A percentile compares a stretch with the other conserved stretches of the same genome.
phyloP scores from a whole-genome alignment of 2,888 invertebrate genomes.

The Pandemis corylana region DNA sequence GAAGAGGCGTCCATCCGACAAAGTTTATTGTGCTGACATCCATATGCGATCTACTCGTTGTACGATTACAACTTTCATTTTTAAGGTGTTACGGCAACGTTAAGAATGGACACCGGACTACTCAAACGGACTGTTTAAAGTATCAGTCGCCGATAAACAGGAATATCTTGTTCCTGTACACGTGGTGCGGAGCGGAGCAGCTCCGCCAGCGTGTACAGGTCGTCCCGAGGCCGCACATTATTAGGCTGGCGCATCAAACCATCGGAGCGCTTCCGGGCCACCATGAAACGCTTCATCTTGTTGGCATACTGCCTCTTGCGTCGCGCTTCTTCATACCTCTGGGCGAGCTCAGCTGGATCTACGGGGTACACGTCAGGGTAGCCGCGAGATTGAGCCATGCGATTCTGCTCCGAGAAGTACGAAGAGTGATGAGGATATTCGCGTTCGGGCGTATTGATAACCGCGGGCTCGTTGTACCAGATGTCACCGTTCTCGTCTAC shows the following conservation, averaged over 20 bases:
- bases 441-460: slow-evolving; percentile 74
- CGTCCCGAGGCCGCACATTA: slow-evolving; percentile 81
- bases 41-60: slow-evolving; percentile 42
- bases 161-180: slow-evolving; percentile 83
- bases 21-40: slow-evolving; percentile 45
- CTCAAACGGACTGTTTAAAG: slow-evolving; percentile 72
- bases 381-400: slow-evolving; percentile 71
- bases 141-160: slow-evolving; percentile 86
- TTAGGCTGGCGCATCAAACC: slow-evolving; percentile 70
- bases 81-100: slow-evolving; percentile 40
- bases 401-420: slow-evolving; percentile 80
- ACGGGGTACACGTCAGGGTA: slow-evolving; percentile 77
- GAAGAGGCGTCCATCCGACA: slow-evolving; percentile 56
- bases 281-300: slow-evolving; percentile 86
- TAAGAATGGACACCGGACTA: slow-evolving; percentile 47
- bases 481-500: slow-evolving; percentile 83
- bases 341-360: slow-evolving; percentile 74
- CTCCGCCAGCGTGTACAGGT: slow-evolving; percentile 86
- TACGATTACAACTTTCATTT: slow-evolving; percentile 21
- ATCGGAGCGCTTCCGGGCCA: slow-evolving; percentile 84
- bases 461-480: slow-evolving; percentile 86
- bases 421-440: slow-evolving; percentile 73
- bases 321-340: slow-evolving; percentile 77
- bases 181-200: slow-evolving; percentile 82
- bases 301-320: slow-evolving; percentile 80